A percentile compares a stretch with the other conserved stretches of the same genome.
Evolutionary conservation across 2,888 invertebrate species (phyloP).

Genomic region (Octodonta nipae): DNA sequence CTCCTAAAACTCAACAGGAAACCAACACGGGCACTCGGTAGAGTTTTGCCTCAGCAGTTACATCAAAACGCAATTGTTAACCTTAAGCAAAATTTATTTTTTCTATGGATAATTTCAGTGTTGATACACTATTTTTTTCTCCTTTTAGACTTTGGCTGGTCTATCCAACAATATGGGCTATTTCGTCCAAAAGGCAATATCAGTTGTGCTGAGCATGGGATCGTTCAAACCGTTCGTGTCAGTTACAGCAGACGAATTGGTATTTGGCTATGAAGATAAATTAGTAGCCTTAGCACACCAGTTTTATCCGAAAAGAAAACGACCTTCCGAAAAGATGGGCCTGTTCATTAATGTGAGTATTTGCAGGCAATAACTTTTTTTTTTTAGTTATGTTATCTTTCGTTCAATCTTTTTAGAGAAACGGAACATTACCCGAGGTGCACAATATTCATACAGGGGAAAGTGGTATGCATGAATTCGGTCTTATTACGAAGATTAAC

Average conservation of each 20-base stretch:
- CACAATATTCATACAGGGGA: conserved; percentile 69
- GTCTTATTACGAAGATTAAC: conserved; percentile 61
- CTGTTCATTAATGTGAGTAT: conserved; percentile 63
- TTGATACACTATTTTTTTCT: no score
- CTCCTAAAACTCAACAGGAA: no score
- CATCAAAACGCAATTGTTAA: no score
- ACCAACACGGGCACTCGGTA: no score
- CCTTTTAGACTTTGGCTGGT: conserved; percentile 49
- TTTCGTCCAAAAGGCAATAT: conserved; percentile 48
- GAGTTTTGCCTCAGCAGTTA: no score
- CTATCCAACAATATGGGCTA: conserved; percentile 50
- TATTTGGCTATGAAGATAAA: conserved; percentile 74
- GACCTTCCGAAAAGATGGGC: conserved; percentile 68
- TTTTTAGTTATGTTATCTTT: no score
- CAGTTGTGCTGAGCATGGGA: conserved; percentile 49
- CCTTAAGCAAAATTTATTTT: no score
- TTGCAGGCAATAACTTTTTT: no score
- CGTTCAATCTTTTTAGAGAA: no score
- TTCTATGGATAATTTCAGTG: no score
- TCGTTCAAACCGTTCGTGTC: conserved; percentile 63
- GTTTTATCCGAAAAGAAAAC: conserved; percentile 67
- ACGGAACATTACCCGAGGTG: conserved; percentile 67
- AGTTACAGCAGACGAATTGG: conserved; percentile 66
- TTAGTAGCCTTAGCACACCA: conserved; percentile 64
- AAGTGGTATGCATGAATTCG: conserved; percentile 62